These are phyloP conservation scores for Pachyuromys duprasi DNA, from an alignment of 2,797 vertebrate species.

Conservation along the genomic window DNA sequence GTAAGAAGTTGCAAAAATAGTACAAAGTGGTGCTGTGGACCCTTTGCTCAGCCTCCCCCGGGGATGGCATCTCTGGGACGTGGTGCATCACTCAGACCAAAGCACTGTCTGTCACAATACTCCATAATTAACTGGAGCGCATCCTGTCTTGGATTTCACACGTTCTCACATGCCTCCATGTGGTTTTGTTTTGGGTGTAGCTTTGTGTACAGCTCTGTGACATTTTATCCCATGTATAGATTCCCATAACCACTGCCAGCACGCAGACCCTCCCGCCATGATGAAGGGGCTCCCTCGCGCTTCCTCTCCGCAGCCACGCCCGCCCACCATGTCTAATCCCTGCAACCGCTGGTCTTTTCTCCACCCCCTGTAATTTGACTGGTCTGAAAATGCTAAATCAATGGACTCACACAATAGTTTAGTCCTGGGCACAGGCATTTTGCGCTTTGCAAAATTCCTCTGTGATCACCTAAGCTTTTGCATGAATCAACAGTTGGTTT, in stretches of 20 bases:
- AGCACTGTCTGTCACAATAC: background rate
- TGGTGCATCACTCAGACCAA: background rate
- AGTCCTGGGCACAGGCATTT: background rate
- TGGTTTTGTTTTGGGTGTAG: background rate
- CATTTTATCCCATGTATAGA: constrained; percentile 4
- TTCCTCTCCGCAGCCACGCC: rapidly evolving
- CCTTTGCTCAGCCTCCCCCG: too few relatives aligned
- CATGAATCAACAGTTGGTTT: too few relatives aligned
- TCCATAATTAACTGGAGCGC: background rate
- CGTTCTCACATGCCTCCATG: background rate
- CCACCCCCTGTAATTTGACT: background rate
- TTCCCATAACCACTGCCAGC: background rate
- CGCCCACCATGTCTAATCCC: background rate
- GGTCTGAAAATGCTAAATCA: rapidly evolving
- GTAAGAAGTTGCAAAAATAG: background rate
- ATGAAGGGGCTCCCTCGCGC: background rate
- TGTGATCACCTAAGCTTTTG: background rate
- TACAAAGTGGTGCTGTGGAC: background rate
- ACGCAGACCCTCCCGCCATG: background rate
- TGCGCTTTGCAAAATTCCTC: background rate
- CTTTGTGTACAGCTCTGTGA: background rate
- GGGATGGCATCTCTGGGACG: background rate
- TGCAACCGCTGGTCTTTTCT: background rate
- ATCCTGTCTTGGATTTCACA: background rate
- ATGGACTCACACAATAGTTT: background rate